Conservation (phyloP, 2,888 invertebrate species). For the Xestoiulus laeticollis region DNA sequence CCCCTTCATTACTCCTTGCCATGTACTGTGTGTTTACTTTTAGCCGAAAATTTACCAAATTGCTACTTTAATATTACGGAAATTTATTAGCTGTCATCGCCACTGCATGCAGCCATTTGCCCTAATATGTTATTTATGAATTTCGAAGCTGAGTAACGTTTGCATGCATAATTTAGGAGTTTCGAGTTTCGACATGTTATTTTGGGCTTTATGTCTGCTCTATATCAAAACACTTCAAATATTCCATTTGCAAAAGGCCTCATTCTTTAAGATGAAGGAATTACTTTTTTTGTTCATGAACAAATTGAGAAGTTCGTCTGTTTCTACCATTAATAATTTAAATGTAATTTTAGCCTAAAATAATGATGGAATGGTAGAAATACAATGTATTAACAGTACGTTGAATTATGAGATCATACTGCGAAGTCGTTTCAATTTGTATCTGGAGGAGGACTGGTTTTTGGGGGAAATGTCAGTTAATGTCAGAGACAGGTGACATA, state of each 20-base stretch:
- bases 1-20: neutral
- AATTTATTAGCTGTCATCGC: constrained; percentile 41
- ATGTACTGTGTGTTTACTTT: constrained; percentile 7
- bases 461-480: too few relatives aligned
- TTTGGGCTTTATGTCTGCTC: neutral
- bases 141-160: constrained; percentile 31
- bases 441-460: neutral
- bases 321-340: neutral
- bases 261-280: too few relatives aligned
- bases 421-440: too few relatives aligned
- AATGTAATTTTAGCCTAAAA: neutral
- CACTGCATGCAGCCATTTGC: neutral
- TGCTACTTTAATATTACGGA: constrained; percentile 27
- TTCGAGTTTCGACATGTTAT: constrained; percentile 15
- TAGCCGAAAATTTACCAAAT: neutral
- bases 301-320: neutral
- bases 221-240: neutral
- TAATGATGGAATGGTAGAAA: too few relatives aligned
- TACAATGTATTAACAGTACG: too few relatives aligned
- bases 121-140: constrained; percentile 34
- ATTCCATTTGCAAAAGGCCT: neutral
- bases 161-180: neutral
- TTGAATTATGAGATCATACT: too few relatives aligned
- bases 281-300: neutral
- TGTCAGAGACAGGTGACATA: too few relatives aligned